Base-by-base conservation (phyloP, 2,797 vertebrate genomes). In the Amazonetta brasiliensis region DNA sequence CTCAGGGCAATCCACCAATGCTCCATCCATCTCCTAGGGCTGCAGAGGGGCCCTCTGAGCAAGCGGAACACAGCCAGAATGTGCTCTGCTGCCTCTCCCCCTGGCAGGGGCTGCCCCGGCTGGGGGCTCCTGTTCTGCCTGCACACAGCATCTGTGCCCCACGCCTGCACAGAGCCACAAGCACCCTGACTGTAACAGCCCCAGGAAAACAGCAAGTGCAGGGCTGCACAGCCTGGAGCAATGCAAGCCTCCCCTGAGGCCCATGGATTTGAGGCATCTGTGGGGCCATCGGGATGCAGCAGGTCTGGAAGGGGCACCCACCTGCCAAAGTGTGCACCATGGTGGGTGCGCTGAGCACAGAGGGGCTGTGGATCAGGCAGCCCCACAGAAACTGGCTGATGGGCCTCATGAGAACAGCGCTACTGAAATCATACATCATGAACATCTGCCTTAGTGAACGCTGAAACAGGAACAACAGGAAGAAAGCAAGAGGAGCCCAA, bases 381-480 rank as follows among this genome's bases (percentile, higher is more conserved):
- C 23, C 48, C 23, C 48, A 25, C 7, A 11, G 23, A 50, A 50
- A 50, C 23, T 50, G 48, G 48, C 48, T 50, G 48, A 50, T 50
- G 48, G 25, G 41, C 30, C 77, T 84, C 43, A 15, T 20, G 41
- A 92, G 60, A 54, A n/a, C 54, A 71, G 60, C 37, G 26, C 50
- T 56, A n/a, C 3, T 23, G 85, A 94, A 93, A 88, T 60, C 60
- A 93, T 76, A 95, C 71, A 92, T 50, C 68, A 75, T 60, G 44
- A 83, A 94, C 91, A 74, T 66, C 72, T 75, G 83, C 52, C 83
- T 82, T 92, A 96, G 96, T 75, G 87, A 69, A 71, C 56, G 26
- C 55, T 94, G 48, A 31, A 9, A 73, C 71, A 77, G 81, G 21
- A 62, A 44, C 9, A 82, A 58, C 12, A 37, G n/a, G 48, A 66